Evolutionary conservation across 1,140 invertebrate species (phyloP).

Genomic region (Andricus grossulariae): DNA sequence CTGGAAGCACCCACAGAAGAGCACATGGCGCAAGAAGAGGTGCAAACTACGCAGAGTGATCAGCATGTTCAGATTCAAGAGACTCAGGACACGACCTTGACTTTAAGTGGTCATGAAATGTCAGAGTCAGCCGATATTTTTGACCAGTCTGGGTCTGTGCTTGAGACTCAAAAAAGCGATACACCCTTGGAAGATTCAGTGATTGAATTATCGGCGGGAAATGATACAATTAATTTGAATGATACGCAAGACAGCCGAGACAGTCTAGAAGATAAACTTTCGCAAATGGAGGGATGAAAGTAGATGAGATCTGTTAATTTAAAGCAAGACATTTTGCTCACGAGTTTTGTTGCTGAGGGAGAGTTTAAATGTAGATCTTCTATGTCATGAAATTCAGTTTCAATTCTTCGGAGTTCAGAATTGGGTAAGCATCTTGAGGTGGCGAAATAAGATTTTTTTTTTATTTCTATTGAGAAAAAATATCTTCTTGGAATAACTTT

Average conservation of each 20-base stretch:
- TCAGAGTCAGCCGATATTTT: slow-evolving; percentile 65
- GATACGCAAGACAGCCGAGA: slow-evolving; percentile 72
- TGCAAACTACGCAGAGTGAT: slow-evolving; percentile 9
- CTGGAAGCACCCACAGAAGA: slow-evolving; percentile 34
- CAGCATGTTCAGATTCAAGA: slow-evolving; percentile 36
- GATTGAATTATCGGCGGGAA: slow-evolving; percentile 57
- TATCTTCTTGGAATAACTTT: background rate
- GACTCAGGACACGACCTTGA: slow-evolving; percentile 31
- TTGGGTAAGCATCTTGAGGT: background rate
- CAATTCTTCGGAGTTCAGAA: background rate
- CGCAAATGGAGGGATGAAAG: slow-evolving; percentile 71
- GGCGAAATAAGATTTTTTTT: background rate
- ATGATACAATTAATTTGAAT: slow-evolving; percentile 66
- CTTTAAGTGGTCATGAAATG: slow-evolving; percentile 57
- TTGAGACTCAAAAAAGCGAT: slow-evolving; percentile 52
- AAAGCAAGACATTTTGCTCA: slow-evolving; percentile 5
- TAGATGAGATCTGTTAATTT: background rate
- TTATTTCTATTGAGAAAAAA: background rate
- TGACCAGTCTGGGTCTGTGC: slow-evolving; percentile 52
- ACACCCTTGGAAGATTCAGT: slow-evolving; percentile 57
- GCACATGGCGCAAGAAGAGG: slow-evolving; percentile 40
- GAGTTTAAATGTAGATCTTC: background rate
- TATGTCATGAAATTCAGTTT: background rate
- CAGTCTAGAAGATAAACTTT: slow-evolving; percentile 72
- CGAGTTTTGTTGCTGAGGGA: background rate